These are phyloP conservation scores for Trichacis sp. DNA, from an alignment of 2,888 invertebrate genomes.

Conservation along the genomic window DNA sequence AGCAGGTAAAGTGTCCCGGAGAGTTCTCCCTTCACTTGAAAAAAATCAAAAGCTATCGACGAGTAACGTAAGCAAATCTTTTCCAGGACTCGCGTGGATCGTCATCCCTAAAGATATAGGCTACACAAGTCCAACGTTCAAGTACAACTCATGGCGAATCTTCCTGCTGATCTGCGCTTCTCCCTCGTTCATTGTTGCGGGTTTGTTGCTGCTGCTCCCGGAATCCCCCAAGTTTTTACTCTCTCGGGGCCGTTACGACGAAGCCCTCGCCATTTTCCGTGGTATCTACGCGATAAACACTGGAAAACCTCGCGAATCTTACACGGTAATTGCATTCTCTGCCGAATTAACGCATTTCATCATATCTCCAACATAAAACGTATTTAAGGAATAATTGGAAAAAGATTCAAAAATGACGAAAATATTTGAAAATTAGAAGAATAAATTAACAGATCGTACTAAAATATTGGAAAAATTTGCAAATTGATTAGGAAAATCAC, in stretches of 20 bases:
- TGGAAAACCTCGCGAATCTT: conserved; percentile 79
- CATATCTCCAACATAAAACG: no score
- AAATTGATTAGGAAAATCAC: no score
- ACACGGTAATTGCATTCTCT: conserved; percentile 76
- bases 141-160: conserved; percentile 92
- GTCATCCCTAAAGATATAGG: conserved; percentile 76
- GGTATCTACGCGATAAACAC: conserved; percentile 87
- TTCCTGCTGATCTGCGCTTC: conserved; percentile 89
- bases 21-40: no score
- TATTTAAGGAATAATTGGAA: no score
- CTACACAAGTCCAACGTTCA: conserved; percentile 76
- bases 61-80: no score
- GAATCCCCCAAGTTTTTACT: conserved; percentile 93
- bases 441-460: no score
- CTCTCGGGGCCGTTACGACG: conserved; percentile 82
- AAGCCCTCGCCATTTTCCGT: conserved; percentile 84
- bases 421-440: no score
- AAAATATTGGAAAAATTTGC: no score
- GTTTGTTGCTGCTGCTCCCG: conserved; percentile 84
- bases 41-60: no score
- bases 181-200: conserved; percentile 89
- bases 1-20: conserved; percentile 75
- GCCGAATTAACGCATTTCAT: no score
- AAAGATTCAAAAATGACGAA: no score
- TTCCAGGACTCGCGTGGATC: conserved; percentile 72